Conservation (phyloP, 2,888 invertebrate genomes). For the Sinotaia quadrata region DNA sequence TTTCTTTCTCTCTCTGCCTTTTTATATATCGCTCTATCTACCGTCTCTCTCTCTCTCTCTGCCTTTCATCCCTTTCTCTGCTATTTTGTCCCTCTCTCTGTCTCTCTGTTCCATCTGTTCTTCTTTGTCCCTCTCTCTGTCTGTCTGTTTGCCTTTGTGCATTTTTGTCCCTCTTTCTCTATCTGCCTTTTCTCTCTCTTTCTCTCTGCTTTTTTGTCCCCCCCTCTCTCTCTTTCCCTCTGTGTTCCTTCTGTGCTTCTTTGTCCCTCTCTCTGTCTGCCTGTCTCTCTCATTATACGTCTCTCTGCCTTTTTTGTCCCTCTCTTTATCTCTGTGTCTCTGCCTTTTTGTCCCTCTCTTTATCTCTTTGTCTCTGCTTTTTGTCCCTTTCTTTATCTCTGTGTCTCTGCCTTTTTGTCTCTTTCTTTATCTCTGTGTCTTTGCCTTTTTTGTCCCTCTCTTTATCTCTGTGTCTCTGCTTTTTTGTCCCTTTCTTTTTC, state of each 20-base stretch:
- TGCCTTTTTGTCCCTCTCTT: constrained; percentile 1
- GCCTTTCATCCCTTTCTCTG: no score
- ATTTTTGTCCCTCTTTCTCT: neutral
- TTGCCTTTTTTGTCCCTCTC: no score
- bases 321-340: neutral
- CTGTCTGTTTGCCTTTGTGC: neutral
- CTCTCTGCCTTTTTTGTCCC: neutral
- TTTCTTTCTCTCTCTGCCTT: constrained; percentile 7
- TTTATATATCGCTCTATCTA: neutral
- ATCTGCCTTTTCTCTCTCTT: neutral
- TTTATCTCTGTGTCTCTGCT: no score
- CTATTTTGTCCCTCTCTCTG: neutral
- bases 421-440: no score
- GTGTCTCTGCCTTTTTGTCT: no score
- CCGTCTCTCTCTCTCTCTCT: neutral
- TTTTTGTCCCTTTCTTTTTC: no score
- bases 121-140: neutral
- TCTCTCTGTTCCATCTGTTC: constrained; percentile 1
- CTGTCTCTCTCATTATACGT: neutral
- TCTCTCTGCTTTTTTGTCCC: neutral
- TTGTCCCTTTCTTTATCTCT: neutral
- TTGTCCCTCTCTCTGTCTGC: neutral
- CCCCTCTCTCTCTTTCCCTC: constrained; percentile 7
- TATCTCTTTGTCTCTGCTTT: neutral
- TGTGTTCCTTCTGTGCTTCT: neutral